These are phyloP conservation scores for Drosophila recens DNA, from an alignment of 2,888 invertebrate species.

Conservation along the genomic window DNA sequence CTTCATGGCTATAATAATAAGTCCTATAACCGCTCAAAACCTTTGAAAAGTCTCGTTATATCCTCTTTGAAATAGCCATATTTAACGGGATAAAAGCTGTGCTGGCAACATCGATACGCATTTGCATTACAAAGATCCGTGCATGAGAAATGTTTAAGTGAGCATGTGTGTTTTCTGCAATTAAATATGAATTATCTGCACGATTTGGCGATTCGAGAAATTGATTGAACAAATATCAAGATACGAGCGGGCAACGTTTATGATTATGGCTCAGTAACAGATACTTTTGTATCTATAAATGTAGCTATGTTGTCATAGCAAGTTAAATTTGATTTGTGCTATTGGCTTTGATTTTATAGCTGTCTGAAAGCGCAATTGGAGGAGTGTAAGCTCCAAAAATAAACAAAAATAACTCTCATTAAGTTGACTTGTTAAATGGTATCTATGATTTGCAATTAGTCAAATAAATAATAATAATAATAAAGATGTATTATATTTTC, in stretches of 20 bases:
- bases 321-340: constrained; percentile 64
- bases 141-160: constrained; percentile 25
- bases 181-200: constrained; percentile 80
- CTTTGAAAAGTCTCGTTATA: too few species aligned
- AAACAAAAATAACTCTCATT: constrained; percentile 10
- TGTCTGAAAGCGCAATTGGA: too few species aligned
- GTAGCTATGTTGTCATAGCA: constrained; percentile 43
- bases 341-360: too few species aligned
- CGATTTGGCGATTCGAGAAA: constrained; percentile 72
- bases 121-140: constrained; percentile 59
- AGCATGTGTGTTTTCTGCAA: constrained; percentile 44
- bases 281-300: constrained; percentile 12
- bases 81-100: too few species aligned
- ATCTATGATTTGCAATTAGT: constrained; percentile 12
- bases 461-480: not conserved
- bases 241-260: constrained; percentile 48
- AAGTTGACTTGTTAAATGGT: not conserved
- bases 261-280: constrained; percentile 33
- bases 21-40: too few species aligned
- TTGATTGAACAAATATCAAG: constrained; percentile 73
- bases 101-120: too few species aligned
- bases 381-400: constrained; percentile 30
- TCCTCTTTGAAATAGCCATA: too few species aligned
- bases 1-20: too few species aligned
- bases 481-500: too few species aligned